Conservation (phyloP, 2,113 vertebrate species). For the Gopherus flavomarginatus region DNA sequence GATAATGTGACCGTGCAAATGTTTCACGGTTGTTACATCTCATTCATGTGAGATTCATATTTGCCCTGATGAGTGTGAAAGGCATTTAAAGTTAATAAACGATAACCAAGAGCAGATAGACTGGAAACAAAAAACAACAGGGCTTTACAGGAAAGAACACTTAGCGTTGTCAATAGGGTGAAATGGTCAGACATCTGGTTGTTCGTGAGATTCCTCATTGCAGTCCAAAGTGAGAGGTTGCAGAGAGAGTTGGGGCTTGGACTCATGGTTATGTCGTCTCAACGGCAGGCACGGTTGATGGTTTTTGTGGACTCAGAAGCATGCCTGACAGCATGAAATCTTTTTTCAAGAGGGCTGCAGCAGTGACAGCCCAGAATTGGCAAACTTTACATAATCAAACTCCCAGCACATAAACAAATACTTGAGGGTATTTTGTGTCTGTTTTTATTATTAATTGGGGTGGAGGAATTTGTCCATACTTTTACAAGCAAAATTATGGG, state of each 20-base stretch:
- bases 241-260: background rate
- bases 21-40: constrained; percentile 24
- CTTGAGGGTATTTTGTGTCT: background rate
- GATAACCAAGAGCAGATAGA: constrained; percentile 66
- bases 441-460: background rate
- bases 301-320: background rate
- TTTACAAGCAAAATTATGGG: background rate
- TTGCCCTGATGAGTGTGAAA: constrained; percentile 37
- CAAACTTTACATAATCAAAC: constrained; percentile 10
- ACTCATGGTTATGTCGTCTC: rapidly evolving
- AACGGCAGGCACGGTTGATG: background rate
- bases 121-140: constrained; percentile 46
- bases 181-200: constrained; percentile 82
- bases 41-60: background rate
- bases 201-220: constrained; percentile 55
- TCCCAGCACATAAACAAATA: constrained; percentile 7
- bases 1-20: constrained; percentile 40
- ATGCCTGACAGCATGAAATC: background rate
- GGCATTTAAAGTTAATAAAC: constrained; percentile 61
- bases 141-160: constrained; percentile 77
- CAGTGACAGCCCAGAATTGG: background rate
- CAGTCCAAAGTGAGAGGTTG: constrained; percentile 65
- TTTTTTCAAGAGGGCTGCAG: background rate
- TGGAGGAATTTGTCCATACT: background rate
- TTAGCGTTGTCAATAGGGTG: constrained; percentile 73